Percentiles rank a stretch among this genome's conserved stretches.
phyloP scores from a whole-genome alignment of 2,113 vertebrate species.

The Ophiodon elongatus region DNA sequence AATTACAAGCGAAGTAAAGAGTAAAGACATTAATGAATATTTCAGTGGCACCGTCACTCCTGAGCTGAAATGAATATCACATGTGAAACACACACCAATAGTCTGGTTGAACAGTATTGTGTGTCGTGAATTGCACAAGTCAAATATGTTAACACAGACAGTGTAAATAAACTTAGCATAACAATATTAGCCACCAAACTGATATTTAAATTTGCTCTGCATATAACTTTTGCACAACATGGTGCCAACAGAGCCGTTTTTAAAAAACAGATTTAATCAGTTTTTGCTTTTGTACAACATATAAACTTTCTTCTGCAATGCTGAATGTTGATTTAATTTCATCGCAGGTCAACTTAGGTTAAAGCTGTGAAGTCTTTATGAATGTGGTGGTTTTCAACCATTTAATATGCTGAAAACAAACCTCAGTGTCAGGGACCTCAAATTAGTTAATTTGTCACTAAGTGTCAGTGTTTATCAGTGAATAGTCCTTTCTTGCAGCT shows the following conservation, averaged over 20 bases:
- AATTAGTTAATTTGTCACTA: background rate
- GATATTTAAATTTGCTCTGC: background rate
- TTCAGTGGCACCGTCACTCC: constrained; percentile 54
- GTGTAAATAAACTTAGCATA: background rate
- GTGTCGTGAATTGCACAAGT: constrained; percentile 5
- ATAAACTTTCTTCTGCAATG: background rate
- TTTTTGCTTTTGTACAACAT: background rate
- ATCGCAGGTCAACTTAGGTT: constrained; percentile 21
- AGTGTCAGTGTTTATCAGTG: background rate
- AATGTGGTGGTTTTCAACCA: background rate
- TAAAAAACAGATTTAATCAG: background rate
- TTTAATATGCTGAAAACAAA: background rate
- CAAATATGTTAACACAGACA: constrained; percentile 8
- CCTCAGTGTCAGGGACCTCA: background rate
- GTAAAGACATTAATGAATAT: constrained; percentile 68
- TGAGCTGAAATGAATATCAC: constrained; percentile 49
- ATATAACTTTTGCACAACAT: background rate
- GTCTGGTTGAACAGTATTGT: constrained; percentile 25
- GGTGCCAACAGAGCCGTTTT: background rate
- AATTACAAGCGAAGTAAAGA: constrained; percentile 33
- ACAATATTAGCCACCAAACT: background rate
- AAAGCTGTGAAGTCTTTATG: constrained; percentile 12
- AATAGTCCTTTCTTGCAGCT: background rate
- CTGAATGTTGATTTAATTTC: constrained; percentile 27
- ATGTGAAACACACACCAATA: constrained; percentile 60